Evolutionary conservation across 2,113 vertebrate species (phyloP).

Genomic region (Anoura caudifer): DNA sequence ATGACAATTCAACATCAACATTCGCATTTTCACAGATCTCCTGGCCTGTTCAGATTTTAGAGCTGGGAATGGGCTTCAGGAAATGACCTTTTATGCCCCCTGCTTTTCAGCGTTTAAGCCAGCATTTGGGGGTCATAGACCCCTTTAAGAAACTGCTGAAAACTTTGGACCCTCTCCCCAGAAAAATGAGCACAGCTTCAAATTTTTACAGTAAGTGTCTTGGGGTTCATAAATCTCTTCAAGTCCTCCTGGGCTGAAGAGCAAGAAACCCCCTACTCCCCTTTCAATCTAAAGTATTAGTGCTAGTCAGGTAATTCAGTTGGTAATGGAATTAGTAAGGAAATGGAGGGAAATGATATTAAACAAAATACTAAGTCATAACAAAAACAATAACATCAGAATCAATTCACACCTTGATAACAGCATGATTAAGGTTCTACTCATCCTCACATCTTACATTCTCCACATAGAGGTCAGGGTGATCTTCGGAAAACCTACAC

Average conservation of each 20-base stretch:
- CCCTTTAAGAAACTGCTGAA: conserved; percentile 14
- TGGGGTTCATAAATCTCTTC: neutral
- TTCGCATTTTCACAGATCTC: conserved; percentile 27
- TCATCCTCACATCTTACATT: neutral
- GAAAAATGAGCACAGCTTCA: conserved; percentile 2
- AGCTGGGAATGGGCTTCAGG: conserved; percentile 30
- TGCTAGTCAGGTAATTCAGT: neutral
- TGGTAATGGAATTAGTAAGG: neutral
- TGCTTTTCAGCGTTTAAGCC: neutral
- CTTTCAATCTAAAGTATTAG: neutral
- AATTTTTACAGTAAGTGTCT: conserved; percentile 1
- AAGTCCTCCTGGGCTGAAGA: neutral
- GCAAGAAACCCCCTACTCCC: neutral
- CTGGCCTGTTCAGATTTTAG: neutral
- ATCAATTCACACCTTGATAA: neutral
- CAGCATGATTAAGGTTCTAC: neutral
- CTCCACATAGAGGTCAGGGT: neutral
- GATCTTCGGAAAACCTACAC: neutral
- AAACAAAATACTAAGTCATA: neutral
- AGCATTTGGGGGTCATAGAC: neutral
- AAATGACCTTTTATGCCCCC: conserved; percentile 29
- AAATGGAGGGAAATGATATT: neutral
- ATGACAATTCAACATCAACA: conserved; percentile 64
- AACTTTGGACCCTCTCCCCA: neutral
- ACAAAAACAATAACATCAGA: neutral